Percentiles rank a stretch among this genome's conserved stretches.
Evolutionary conservation across 2,888 invertebrate genomes (phyloP).

Genomic region (Zygaena filipendulae): DNA sequence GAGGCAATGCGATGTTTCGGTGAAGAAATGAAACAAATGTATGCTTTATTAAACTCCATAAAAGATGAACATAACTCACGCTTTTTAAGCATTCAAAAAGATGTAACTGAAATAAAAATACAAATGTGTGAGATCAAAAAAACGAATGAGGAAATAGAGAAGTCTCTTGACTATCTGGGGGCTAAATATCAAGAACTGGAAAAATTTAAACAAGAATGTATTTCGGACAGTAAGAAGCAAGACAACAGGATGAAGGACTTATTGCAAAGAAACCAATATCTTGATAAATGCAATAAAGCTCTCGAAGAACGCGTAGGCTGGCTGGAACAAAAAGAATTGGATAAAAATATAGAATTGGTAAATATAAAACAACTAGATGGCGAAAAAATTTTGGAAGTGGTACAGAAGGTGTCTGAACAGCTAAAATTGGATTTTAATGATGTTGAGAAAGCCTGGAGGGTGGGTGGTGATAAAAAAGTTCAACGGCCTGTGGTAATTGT

Average conservation of each 20-base stretch:
- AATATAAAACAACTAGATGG: too few species aligned
- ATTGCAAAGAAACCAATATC: background rate
- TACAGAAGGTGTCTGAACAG: too few species aligned
- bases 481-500: too few species aligned
- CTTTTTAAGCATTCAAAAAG: too few species aligned
- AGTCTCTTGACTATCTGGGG: constrained; percentile 1
- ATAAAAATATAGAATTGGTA: constrained; percentile 1
- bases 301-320: constrained; percentile 1
- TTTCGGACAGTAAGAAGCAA: background rate
- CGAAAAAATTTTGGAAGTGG: too few species aligned
- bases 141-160: constrained; percentile 1
- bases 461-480: too few species aligned
- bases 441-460: too few species aligned
- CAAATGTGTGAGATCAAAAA: constrained; percentile 1
- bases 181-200: constrained; percentile 1
- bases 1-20: too few species aligned
- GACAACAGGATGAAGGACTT: background rate
- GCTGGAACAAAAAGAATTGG: constrained; percentile 2
- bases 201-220: background rate
- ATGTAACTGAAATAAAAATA: background rate
- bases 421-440: too few species aligned
- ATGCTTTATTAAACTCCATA: too few species aligned
- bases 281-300: constrained; percentile 1
- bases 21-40: too few species aligned
- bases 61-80: too few species aligned